Conservation (phyloP, 2,113 vertebrate species). For the Semnornis frantzii region DNA sequence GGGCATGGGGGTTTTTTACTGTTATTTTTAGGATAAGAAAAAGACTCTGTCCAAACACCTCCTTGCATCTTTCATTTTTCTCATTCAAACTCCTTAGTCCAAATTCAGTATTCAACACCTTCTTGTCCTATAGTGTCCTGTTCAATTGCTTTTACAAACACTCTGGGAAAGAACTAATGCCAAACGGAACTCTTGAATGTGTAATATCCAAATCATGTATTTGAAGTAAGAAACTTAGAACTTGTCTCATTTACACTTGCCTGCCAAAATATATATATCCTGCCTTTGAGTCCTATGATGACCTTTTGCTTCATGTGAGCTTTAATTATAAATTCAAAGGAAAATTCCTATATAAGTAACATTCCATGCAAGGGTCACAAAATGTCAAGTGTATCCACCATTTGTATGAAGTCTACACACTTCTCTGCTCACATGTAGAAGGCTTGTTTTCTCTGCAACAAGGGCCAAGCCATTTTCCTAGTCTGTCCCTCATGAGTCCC, state of each 20-base stretch:
- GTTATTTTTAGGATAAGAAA: background rate
- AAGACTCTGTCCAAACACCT: background rate
- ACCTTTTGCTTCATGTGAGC: background rate
- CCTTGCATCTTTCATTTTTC: background rate
- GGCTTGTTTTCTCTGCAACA: background rate
- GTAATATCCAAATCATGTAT: background rate
- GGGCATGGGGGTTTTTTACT: background rate
- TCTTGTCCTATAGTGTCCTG: background rate
- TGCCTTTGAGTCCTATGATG: background rate
- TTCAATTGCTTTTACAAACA: constrained; percentile 11
- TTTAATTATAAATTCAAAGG: background rate
- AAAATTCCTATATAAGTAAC: background rate
- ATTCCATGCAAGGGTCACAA: background rate
- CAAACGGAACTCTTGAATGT: background rate
- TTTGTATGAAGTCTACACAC: background rate
- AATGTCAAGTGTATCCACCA: background rate
- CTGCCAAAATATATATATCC: constrained; percentile 38
- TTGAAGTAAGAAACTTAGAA: constrained; percentile 15
- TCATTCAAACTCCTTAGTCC: background rate
- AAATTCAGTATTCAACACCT: constrained; percentile 23
- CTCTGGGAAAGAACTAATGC: background rate
- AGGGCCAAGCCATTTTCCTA: background rate
- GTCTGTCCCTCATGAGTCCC: background rate
- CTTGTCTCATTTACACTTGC: background rate
- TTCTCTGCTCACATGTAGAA: accelerated